A percentile compares a stretch with the other conserved stretches of the same genome.
Evolutionary conservation across 2,888 invertebrate genomes (phyloP).

Genomic region (Epinotia brunnichana): DNA sequence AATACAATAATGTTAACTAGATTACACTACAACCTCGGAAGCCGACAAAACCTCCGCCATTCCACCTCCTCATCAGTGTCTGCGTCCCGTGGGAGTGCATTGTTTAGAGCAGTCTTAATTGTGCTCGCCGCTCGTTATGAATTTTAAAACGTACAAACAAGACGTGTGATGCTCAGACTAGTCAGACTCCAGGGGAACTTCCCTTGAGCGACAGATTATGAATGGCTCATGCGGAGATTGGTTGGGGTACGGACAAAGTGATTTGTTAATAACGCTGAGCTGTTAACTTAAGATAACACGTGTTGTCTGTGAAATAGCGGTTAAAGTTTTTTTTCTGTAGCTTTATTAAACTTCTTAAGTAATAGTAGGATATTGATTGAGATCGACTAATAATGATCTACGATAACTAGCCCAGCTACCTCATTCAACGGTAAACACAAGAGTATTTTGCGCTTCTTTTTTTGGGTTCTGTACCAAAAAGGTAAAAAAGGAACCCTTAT

Average conservation of each 20-base stretch:
- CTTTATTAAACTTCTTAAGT: too few species aligned
- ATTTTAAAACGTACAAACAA: conserved; percentile 40
- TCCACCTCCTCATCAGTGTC: conserved; percentile 58
- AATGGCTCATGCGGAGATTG: conserved; percentile 27
- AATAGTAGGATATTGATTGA: too few species aligned
- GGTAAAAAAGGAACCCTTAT: too few species aligned
- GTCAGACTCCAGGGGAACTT: conserved; percentile 16
- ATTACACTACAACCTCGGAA: conserved; percentile 34
- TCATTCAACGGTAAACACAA: too few species aligned
- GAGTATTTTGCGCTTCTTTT: too few species aligned
- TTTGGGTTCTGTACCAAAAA: too few species aligned
- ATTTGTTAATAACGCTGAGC: conserved; percentile 8
- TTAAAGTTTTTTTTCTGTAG: neutral
- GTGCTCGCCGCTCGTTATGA: conserved; percentile 38
- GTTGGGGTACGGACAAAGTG: conserved; percentile 15
- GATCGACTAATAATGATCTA: too few species aligned
- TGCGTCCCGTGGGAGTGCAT: conserved; percentile 38
- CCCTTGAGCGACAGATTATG: conserved; percentile 25
- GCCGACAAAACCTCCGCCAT: conserved; percentile 51
- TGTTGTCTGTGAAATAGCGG: neutral
- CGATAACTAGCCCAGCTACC: too few species aligned
- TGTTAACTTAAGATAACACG: neutral
- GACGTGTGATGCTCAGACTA: conserved; percentile 40
- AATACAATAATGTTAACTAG: conserved; percentile 13
- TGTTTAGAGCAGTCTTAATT: conserved; percentile 34